phyloP scores from a whole-genome alignment of 2,888 invertebrate species.

The Aspidapion aeneum region DNA sequence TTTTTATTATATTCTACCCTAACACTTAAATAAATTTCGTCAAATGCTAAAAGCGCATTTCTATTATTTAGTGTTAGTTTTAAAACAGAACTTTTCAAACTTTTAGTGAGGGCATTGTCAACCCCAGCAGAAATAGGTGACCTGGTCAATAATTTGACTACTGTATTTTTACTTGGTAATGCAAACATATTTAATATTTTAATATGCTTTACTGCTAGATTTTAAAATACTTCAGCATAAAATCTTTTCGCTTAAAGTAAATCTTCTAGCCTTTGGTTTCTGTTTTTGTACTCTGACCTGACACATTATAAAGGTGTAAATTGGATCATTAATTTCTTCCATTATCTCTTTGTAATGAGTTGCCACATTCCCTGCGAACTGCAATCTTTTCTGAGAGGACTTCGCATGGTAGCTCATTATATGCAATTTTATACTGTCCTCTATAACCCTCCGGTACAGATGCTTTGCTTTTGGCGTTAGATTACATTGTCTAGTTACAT shows the following conservation, averaged over 20 bases:
- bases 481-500: background rate
- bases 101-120: background rate
- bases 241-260: background rate
- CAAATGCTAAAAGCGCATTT: background rate
- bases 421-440: background rate
- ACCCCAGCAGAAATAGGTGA: background rate
- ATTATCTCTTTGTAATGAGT: background rate
- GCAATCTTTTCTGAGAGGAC: background rate
- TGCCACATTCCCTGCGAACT: background rate
- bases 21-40: background rate
- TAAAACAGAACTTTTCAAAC: background rate
- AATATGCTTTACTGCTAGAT: background rate
- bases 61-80: background rate
- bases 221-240: background rate
- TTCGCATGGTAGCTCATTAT: background rate
- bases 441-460: background rate
- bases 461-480: background rate
- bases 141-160: background rate
- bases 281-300: background rate
- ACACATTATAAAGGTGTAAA: background rate
- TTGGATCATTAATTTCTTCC: background rate
- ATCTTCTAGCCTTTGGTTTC: conserved; percentile 1
- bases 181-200: background rate
- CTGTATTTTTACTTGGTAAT: background rate
- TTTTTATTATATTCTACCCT: background rate